Evolutionary conservation across 2,888 invertebrate species (phyloP).

Genomic region (Euspilapteryx auroguttella): DNA sequence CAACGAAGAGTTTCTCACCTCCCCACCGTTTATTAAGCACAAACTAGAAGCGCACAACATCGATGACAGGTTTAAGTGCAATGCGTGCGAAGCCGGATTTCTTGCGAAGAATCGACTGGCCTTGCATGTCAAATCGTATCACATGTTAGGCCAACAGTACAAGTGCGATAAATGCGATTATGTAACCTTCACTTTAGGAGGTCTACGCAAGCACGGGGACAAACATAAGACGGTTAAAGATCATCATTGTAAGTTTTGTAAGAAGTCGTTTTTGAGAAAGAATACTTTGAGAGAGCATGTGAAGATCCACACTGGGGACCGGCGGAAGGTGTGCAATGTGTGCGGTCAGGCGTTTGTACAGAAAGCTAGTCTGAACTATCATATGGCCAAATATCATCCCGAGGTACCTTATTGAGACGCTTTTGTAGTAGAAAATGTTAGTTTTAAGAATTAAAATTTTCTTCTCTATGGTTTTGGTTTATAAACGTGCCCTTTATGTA

Average conservation of each 20-base stretch:
- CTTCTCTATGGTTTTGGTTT: no score
- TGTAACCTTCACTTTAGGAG: slow-evolving; percentile 25
- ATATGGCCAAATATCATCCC: slow-evolving; percentile 39
- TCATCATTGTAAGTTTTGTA: slow-evolving; percentile 27
- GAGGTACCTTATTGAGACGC: slow-evolving; percentile 25
- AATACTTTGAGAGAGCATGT: slow-evolving; percentile 17
- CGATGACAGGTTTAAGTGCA: slow-evolving; percentile 32
- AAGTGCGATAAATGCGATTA: slow-evolving; percentile 34
- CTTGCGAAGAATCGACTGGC: slow-evolving; percentile 24
- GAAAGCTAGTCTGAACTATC: slow-evolving; percentile 40
- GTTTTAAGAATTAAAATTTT: background rate
- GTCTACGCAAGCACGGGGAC: slow-evolving; percentile 32
- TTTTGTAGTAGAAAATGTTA: no score
- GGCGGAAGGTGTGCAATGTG: slow-evolving; percentile 14
- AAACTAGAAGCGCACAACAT: slow-evolving; percentile 27
- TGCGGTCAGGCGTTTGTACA: slow-evolving; percentile 34
- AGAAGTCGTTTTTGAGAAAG: slow-evolving; percentile 40
- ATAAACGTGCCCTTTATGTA: no score
- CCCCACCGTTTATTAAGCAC: slow-evolving; percentile 22
- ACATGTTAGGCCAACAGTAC: slow-evolving; percentile 33
- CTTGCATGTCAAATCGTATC: slow-evolving; percentile 31
- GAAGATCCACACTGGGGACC: slow-evolving; percentile 3
- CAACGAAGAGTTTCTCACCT: slow-evolving; percentile 22
- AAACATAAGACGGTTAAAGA: slow-evolving; percentile 40
- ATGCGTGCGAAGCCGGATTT: slow-evolving; percentile 33